Evolutionary conservation across 2,113 vertebrate genomes (phyloP).

Genomic region (Nannobrachium achirus): DNA sequence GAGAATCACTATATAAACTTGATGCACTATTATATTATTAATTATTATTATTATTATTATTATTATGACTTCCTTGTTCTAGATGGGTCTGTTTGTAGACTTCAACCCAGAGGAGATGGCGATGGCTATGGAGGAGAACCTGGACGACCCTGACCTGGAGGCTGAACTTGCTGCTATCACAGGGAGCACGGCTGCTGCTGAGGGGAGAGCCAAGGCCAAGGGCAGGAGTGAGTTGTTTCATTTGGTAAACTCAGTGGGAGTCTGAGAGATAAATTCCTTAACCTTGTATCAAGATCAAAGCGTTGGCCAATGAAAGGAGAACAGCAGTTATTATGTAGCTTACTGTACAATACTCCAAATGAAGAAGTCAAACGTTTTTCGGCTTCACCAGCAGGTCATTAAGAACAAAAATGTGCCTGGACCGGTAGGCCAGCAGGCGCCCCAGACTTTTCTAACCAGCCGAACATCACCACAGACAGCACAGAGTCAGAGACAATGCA

Average conservation of each 20-base stretch:
- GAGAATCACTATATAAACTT: no score
- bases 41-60: background rate
- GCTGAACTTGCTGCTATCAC: constrained; percentile 91
- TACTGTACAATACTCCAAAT: no score
- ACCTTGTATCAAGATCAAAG: background rate
- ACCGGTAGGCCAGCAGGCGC: no score
- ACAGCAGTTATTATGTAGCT: background rate
- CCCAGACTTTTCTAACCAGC: no score
- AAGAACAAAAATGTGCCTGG: no score
- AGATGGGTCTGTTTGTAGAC: constrained; percentile 94
- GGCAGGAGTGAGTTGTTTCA: constrained; percentile 80
- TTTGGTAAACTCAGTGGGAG: background rate
- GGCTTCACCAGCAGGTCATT: no score
- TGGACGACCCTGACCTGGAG: constrained; percentile 88
- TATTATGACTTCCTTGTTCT: constrained; percentile 23
- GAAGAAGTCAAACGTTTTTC: no score
- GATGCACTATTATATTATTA: no score
- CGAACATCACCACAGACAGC: no score
- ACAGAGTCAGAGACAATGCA: no score
- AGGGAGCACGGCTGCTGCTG: constrained; percentile 67
- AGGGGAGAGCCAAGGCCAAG: constrained; percentile 76
- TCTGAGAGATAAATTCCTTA: no score
- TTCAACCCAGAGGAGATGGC: constrained; percentile 88
- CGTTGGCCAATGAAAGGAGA: background rate
- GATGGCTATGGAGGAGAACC: constrained; percentile 78